Conservation (phyloP, 1,140 invertebrate species). For the Brachionus plicatilis region DNA sequence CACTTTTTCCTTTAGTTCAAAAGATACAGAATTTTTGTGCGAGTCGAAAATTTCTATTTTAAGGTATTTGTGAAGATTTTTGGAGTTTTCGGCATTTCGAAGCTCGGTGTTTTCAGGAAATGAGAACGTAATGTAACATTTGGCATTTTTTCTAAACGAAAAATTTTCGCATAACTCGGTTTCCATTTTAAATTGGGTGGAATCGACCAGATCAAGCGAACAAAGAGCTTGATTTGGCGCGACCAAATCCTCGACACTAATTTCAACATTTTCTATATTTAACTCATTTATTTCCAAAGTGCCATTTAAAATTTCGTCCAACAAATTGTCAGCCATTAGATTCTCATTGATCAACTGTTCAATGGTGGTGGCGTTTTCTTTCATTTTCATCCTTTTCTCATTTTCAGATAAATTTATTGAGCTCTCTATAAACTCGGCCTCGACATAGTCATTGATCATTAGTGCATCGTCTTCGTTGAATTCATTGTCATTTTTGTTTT, state of each 20-base stretch:
- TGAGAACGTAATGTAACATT: not conserved
- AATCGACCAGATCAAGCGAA: not conserved
- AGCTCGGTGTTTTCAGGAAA: not conserved
- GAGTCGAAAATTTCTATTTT: slow-evolving; percentile 1
- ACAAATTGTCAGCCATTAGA: not conserved
- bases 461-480: not conserved
- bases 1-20: slow-evolving; percentile 15
- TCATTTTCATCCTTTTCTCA: not conserved
- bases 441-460: not conserved
- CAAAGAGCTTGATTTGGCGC: not conserved
- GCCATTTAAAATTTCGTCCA: not conserved
- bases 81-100: not conserved
- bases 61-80: not conserved
- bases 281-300: not conserved
- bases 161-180: slow-evolving; percentile 21
- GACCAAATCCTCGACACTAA: not conserved
- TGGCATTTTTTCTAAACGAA: not conserved
- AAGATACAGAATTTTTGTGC: not conserved
- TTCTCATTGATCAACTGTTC: not conserved
- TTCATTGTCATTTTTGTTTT: not conserved
- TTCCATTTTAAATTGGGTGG: not conserved
- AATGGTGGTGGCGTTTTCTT: not conserved
- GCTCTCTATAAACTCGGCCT: not conserved
- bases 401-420: not conserved
- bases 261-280: not conserved